A percentile compares a stretch with the other conserved stretches of the same genome.
Evolutionary conservation across 2,888 invertebrate species (phyloP).

Genomic region (Oscheius sp.): DNA sequence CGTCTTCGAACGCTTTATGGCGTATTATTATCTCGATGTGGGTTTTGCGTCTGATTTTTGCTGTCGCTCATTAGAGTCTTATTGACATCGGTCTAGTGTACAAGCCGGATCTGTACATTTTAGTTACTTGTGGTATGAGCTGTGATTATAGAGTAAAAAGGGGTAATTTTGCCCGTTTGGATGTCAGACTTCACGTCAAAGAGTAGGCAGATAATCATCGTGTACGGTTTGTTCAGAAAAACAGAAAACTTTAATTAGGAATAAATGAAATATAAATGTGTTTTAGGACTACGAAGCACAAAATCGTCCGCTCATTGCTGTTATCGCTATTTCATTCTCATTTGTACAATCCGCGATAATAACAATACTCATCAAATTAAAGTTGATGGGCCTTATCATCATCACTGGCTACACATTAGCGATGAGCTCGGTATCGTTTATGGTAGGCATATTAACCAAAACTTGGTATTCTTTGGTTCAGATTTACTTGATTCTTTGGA

Average conservation of each 20-base stretch:
- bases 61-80: neutral
- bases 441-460: neutral
- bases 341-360: neutral
- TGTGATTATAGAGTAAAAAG: too few relatives aligned
- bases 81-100: too few relatives aligned
- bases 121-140: too few relatives aligned
- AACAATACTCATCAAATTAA: neutral
- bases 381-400: neutral
- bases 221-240: too few relatives aligned
- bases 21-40: neutral
- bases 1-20: neutral
- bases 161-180: too few relatives aligned
- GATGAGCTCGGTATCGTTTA: neutral
- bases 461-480: too few relatives aligned
- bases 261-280: neutral
- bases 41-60: neutral
- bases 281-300: conserved; percentile 11
- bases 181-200: too few relatives aligned
- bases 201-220: too few relatives aligned
- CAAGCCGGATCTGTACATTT: too few relatives aligned
- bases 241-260: neutral
- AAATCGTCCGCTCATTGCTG: neutral
- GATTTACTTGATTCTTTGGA: too few relatives aligned
- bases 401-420: neutral
- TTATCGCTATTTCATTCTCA: neutral